phyloP scores from a whole-genome alignment of 2,888 invertebrate species.

The Candidula unifasciata region DNA sequence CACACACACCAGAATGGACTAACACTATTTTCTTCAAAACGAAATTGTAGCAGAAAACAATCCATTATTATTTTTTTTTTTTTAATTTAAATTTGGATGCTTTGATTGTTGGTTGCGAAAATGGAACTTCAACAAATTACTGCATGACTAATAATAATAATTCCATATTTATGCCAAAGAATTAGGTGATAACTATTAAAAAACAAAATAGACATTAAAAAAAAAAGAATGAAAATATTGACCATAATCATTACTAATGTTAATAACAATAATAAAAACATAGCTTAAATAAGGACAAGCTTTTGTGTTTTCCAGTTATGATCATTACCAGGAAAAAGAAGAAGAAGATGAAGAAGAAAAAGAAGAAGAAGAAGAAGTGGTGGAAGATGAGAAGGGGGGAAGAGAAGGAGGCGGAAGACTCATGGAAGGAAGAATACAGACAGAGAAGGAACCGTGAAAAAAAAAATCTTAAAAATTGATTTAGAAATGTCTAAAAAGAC shows the following conservation, averaged over 20 bases:
- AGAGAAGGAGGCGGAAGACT: neutral
- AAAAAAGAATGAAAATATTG: neutral
- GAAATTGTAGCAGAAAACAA: too few species aligned
- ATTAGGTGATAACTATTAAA: neutral
- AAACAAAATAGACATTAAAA: neutral
- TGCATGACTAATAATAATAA: too few species aligned
- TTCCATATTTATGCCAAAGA: too few species aligned
- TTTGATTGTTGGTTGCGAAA: too few species aligned
- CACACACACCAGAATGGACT: too few species aligned
- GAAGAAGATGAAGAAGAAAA: neutral
- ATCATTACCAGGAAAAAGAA: too few species aligned
- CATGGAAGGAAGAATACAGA: neutral
- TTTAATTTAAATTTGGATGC: too few species aligned
- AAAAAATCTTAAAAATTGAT: neutral
- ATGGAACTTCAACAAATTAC: too few species aligned
- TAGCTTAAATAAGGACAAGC: neutral
- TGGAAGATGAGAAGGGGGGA: neutral
- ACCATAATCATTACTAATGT: neutral
- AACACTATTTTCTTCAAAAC: too few species aligned
- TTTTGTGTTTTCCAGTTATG: too few species aligned
- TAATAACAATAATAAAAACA: neutral
- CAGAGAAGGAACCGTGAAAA: neutral
- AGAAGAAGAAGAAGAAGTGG: neutral
- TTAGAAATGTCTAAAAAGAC: too few species aligned
- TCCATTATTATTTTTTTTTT: too few species aligned